Conservation (phyloP, 1,140 invertebrate species). For the Drosophila lowei region DNA sequence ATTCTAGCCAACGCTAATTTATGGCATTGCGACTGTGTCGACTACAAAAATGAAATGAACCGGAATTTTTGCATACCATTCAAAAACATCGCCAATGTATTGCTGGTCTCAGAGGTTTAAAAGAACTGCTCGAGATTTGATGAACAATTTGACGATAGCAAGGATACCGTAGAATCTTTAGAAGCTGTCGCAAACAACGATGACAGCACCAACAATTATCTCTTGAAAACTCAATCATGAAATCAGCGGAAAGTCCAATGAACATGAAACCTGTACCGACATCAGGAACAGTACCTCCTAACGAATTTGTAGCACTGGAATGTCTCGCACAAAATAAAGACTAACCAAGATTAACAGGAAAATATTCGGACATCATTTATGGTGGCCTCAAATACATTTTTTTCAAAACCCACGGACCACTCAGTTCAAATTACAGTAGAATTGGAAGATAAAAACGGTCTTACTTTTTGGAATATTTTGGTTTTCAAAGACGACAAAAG, state of each 20-base stretch:
- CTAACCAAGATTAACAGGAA: neutral
- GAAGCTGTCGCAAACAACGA: neutral
- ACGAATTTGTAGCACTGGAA: conserved; percentile 25
- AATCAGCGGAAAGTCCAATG: neutral
- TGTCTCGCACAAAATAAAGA: conserved; percentile 5
- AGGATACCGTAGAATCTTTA: neutral
- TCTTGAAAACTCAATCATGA: neutral
- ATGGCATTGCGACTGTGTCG: conserved; percentile 61
- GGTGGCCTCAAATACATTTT: conserved; percentile 37
- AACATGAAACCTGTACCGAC: conserved; percentile 25
- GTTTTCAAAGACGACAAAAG: conserved; percentile 59
- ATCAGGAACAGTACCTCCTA: conserved; percentile 4
- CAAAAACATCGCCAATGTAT: conserved; percentile 1
- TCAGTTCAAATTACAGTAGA: conserved; percentile 38
- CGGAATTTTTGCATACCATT: conserved; percentile 37
- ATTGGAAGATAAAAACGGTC: neutral
- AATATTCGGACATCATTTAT: conserved; percentile 6
- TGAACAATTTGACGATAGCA: conserved; percentile 28
- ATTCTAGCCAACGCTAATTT: conserved; percentile 39
- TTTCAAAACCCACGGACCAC: conserved; percentile 8
- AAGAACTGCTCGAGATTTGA: conserved; percentile 36
- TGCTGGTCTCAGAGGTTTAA: conserved; percentile 35
- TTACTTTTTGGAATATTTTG: conserved; percentile 59
- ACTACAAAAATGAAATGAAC: conserved; percentile 38
- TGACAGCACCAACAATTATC: neutral